phyloP scores from a whole-genome alignment of 2,113 vertebrate genomes.

The Urocitellus parryii region DNA sequence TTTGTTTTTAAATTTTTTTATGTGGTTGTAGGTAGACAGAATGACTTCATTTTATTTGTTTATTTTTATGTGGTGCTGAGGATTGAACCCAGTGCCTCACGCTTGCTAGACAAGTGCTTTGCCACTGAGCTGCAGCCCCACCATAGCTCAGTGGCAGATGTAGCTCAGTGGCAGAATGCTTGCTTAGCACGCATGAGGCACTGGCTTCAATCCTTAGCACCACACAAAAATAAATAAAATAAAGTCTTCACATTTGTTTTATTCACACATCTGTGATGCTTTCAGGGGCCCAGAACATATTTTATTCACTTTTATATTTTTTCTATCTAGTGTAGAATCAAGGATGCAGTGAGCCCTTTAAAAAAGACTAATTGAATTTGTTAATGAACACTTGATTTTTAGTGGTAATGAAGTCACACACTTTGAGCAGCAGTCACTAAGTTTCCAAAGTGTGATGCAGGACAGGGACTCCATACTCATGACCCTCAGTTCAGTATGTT shows the following conservation, averaged over 20 bases:
- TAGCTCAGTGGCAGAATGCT: too few species aligned
- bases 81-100: too few species aligned
- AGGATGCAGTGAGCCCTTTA: neutral
- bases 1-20: too few species aligned
- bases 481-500: neutral
- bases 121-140: too few species aligned
- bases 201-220: too few species aligned
- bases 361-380: constrained; percentile 22
- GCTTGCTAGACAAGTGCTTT: too few species aligned
- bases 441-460: neutral
- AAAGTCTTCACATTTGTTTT: neutral
- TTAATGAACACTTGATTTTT: constrained; percentile 26
- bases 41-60: too few species aligned
- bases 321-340: neutral
- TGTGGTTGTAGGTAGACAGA: too few species aligned
- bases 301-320: constrained; percentile 60
- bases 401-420: constrained; percentile 13
- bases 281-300: constrained; percentile 42
- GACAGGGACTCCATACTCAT: neutral
- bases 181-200: too few species aligned
- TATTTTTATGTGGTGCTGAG: too few species aligned
- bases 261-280: constrained; percentile 1
- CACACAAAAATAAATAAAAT: too few species aligned
- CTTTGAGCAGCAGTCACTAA: neutral
- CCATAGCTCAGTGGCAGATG: too few species aligned